Evolutionary conservation across 2,888 invertebrate genomes (phyloP).

Genomic region (Mactromeris polynyma): DNA sequence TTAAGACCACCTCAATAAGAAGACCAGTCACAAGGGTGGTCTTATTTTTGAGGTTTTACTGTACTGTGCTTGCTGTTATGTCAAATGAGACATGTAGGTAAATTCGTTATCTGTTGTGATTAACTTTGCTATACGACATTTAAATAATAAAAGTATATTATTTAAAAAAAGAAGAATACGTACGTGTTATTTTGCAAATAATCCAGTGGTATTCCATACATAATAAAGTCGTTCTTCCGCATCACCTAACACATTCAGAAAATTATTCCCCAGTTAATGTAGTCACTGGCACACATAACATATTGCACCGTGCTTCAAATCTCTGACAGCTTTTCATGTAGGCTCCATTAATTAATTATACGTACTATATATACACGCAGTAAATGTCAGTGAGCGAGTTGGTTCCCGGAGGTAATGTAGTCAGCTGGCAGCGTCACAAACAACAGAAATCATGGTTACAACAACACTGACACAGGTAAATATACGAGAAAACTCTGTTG

Average conservation of each 20-base stretch:
- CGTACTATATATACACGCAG: background rate
- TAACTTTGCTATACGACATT: too few species aligned
- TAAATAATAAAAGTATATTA: too few species aligned
- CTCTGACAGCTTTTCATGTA: background rate
- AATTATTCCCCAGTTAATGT: background rate
- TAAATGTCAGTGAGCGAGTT: background rate
- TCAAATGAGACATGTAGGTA: too few species aligned
- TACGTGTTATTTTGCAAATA: background rate
- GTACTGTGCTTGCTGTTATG: too few species aligned
- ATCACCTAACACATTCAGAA: too few species aligned
- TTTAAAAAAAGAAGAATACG: background rate
- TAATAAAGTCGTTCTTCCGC: background rate
- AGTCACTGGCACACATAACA: background rate
- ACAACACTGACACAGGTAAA: background rate
- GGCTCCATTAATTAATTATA: background rate
- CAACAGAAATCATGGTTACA: background rate
- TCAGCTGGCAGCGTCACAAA: background rate
- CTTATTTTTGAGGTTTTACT: too few species aligned
- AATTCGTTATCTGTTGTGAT: too few species aligned
- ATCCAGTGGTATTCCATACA: background rate
- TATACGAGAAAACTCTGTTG: background rate
- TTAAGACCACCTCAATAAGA: too few species aligned
- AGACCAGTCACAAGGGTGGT: too few species aligned
- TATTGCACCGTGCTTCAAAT: background rate
- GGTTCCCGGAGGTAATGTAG: background rate